Base-by-base conservation (phyloP, 1,140 invertebrate genomes). In the Polypedilum vanderplanki region DNA sequence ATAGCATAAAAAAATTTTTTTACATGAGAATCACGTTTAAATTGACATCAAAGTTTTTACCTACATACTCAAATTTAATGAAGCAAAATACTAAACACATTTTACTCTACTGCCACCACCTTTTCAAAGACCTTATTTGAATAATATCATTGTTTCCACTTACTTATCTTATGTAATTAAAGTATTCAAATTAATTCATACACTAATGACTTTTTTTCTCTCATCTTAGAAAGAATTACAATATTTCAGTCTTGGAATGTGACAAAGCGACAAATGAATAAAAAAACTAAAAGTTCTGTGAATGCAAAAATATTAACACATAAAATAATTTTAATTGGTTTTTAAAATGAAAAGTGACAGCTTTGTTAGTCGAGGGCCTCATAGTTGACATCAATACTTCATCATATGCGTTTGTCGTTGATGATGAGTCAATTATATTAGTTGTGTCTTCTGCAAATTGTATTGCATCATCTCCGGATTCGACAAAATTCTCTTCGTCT, bases 301-400 rank as follows among this genome's bases (percentile, higher is more conserved):
- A 57, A 8, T 57, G 46, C 46, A 57, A 57, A 57, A 57, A 57
- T 15, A n/a, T n/a, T 57, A n/a, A n/a, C 46, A 57, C 46, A 57
- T n/a, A n/a, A 57, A n/a, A 57, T 57, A 57, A 57, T 15, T n/a
- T 4, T 57, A 57, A n/a, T n/a, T 57, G 46, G n/a, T n/a, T 70
- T 70, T 33, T 33, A 33, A 70, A 70, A 70, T 70, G n/a, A 70
- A 70, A 70, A 70, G 7, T 70, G 65, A 70, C 65, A 70, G 65
- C 65, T 18, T 10, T 22, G 18, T 70, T 70, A 70, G 20, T 22
- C 18, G 65, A 20, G 65, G 65, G 65, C 4, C 17, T n/a, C 7
- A 12, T 20, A 9, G 65, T 70, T 70, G 65, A 20, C 20, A 70
- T 18, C 18, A 18, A 70, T 70, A 70, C 17, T 70, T 18, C 18